Evolutionary conservation across 37 sponge, comb jelly and placozoan genomes (phyloP), one percentile per base, ranked within the genome.

Genomic region (Axinella damicornis): DNA sequence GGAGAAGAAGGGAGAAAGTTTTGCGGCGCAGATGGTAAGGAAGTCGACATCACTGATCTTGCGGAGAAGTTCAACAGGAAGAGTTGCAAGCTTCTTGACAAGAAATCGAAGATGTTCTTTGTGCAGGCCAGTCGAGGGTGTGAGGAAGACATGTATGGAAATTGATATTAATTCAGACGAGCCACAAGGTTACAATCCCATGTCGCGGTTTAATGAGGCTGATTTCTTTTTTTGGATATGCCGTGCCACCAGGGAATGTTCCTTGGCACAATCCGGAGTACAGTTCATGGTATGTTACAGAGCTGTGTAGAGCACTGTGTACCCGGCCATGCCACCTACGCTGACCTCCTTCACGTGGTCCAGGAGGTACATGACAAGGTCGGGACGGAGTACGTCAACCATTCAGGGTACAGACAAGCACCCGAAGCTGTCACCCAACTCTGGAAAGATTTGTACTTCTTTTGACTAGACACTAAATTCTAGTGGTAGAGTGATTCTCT

Each of bases 61-160:
- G 73, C 79, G 37, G 57, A 37, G 33, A 33, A 86, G 46, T 30
- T 93, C 38, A 78, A 85, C 38, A 65, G 53, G 19, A 64, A 38
- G 2, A 74, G n/a, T 35, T 87, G 91, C 53, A 71, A 31, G 25
- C 38, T 72, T 32, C 84, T 96, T 1, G 59, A 24, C 0, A 78
- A 66, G 11, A 96, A 96, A 56, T 94, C 97, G 28, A 96, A 96
- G 81, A 33, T 96, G 53, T 94, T 96, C 74, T 96, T 96, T 69
- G 58, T 96, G 12, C 97, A 96, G 69, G 97, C 97, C 19, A 93
- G 97, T 84, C 75, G 94, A 22, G 97, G 97, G 20, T 74, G 76
- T 25, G 67, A 40, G 17, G 83, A 85, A 39, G 89, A 84, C 20
- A 38, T 13, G 15, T n/a, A 65, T 72, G 28, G 37, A 27, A 16